Conservation (phyloP, 2,888 invertebrate species). For the Limnephilus rhombicus region DNA sequence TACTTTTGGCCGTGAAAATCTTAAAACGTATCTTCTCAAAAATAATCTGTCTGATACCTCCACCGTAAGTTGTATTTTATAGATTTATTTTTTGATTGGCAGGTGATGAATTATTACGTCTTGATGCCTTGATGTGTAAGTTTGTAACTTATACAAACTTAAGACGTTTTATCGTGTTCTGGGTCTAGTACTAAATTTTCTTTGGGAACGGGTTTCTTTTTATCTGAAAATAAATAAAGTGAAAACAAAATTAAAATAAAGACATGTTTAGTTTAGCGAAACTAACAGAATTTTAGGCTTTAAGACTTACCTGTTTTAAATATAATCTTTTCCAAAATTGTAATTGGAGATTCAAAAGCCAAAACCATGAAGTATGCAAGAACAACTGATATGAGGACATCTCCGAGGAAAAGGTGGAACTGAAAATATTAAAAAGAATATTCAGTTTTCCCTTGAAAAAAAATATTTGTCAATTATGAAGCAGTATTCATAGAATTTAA, state of each 20-base stretch:
- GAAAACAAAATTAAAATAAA: too few relatives aligned
- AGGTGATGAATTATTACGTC: too few relatives aligned
- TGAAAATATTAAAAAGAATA: slow-evolving; percentile 2
- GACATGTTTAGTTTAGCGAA: too few relatives aligned
- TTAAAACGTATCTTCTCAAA: too few relatives aligned
- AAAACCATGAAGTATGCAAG: slow-evolving; percentile 27
- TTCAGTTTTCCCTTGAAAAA: background rate
- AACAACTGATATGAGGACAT: background rate
- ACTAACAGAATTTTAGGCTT: background rate
- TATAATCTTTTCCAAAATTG: slow-evolving; percentile 40
- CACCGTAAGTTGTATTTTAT: too few relatives aligned
- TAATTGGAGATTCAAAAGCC: slow-evolving; percentile 49
- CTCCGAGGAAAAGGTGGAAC: slow-evolving; percentile 41
- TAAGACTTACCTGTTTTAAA: slow-evolving; percentile 37
- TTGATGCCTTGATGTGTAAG: too few relatives aligned
- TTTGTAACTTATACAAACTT: too few relatives aligned
- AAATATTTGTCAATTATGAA: too few relatives aligned
- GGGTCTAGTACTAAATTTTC: background rate
- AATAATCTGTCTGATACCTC: too few relatives aligned
- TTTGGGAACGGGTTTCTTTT: background rate
- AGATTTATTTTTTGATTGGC: too few relatives aligned
- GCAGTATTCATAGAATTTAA: too few relatives aligned
- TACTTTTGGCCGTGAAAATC: too few relatives aligned
- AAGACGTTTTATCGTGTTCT: background rate
- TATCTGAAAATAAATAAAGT: background rate